Conservation (phyloP, 2,797 vertebrate species). For the Discoglossus pictus region DNA sequence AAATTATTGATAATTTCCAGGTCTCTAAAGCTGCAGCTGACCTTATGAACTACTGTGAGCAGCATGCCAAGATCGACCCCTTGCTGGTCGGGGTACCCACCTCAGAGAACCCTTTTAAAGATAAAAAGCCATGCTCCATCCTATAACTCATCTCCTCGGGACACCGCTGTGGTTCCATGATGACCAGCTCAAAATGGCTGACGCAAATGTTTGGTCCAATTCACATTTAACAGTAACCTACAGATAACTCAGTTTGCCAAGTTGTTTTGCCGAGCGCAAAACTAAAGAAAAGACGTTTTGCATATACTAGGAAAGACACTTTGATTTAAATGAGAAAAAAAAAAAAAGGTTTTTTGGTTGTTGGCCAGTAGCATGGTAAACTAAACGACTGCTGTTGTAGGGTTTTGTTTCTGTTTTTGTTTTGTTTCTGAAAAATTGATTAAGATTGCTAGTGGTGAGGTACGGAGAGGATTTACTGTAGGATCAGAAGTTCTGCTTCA, state of each 20-base stretch:
- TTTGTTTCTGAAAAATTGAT: conserved; percentile 9
- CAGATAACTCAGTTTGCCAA: conserved; percentile 19
- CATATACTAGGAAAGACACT: conserved; percentile 36
- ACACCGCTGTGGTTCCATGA: conserved; percentile 27
- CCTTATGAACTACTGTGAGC: conserved; percentile 96
- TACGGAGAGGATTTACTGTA: conserved; percentile 22
- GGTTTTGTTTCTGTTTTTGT: conserved; percentile 3
- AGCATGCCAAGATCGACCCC: conserved; percentile 88
- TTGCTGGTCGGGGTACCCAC: conserved; percentile 93
- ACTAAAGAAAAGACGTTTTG: conserved; percentile 22
- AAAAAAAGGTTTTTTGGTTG: neutral
- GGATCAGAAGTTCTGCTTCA: conserved; percentile 2
- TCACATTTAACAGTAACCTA: conserved; percentile 18
- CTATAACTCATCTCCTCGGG: conserved; percentile 74
- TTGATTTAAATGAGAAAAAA: conserved; percentile 12
- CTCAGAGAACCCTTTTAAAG: conserved; percentile 96
- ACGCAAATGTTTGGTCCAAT: neutral
- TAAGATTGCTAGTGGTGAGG: conserved; percentile 5
- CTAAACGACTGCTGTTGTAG: conserved; percentile 18
- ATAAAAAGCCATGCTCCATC: conserved; percentile 96
- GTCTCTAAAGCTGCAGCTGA: conserved; percentile 94
- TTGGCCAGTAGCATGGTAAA: conserved; percentile 5
- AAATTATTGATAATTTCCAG: conserved; percentile 56
- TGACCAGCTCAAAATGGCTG: conserved; percentile 28
- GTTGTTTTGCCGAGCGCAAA: conserved; percentile 38